phyloP scores from a whole-genome alignment of 2,797 vertebrate genomes.

The Sebastes elongatus region DNA sequence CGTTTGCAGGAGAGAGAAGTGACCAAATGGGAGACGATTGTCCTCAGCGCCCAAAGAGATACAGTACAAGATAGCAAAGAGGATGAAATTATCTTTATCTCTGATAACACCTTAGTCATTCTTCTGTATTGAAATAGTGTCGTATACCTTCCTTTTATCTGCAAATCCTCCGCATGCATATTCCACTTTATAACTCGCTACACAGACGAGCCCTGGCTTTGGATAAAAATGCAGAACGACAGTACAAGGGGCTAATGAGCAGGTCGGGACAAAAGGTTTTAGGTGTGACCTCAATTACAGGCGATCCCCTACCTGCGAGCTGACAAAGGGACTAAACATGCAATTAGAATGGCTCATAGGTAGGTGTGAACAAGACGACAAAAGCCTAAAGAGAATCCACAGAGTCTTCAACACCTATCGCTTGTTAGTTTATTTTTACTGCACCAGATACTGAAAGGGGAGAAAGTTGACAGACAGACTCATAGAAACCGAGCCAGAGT shows the following conservation, averaged over 20 bases:
- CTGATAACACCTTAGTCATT: conserved; percentile 13
- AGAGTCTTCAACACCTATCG: conserved; percentile 66
- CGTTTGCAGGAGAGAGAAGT: conserved; percentile 72
- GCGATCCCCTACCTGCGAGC: conserved; percentile 68
- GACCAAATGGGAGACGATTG: conserved; percentile 68
- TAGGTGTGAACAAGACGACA: conserved; percentile 75
- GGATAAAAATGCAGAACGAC: conserved; percentile 24
- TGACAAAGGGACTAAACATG: conserved; percentile 78
- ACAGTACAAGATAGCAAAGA: conserved; percentile 44
- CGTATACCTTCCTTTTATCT: conserved; percentile 2
- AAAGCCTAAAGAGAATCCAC: conserved; percentile 73
- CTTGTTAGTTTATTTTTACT: conserved; percentile 81
- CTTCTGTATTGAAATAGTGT: conserved; percentile 11
- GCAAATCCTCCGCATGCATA: conserved; percentile 7
- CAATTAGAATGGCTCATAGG: conserved; percentile 70
- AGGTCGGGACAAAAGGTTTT: conserved; percentile 66
- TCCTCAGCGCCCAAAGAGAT: conserved; percentile 52
- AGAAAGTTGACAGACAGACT: conserved; percentile 14
- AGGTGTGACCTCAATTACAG: conserved; percentile 79
- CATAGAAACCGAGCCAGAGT: neutral
- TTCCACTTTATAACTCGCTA: neutral
- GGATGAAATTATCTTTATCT: conserved; percentile 39
- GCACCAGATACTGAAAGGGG: neutral
- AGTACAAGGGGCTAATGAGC: conserved; percentile 61
- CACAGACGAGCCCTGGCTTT: neutral